A percentile compares a stretch with the other conserved stretches of the same genome.
Evolutionary conservation across 2,113 vertebrate species (phyloP).

Genomic region (Pachypanchax playfairii): DNA sequence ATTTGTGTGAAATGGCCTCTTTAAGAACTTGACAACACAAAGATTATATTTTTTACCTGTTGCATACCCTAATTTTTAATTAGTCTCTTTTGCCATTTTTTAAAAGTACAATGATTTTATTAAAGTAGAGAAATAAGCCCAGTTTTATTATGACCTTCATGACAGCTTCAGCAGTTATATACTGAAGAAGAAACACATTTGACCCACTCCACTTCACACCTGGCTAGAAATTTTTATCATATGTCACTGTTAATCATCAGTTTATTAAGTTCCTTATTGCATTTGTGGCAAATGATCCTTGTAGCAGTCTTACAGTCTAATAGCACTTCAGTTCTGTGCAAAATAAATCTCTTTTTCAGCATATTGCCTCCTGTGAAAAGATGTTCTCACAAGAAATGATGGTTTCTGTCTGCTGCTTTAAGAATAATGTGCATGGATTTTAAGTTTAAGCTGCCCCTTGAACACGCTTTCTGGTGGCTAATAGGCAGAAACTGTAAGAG

Average conservation of each 20-base stretch:
- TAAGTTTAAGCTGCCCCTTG: constrained; percentile 25
- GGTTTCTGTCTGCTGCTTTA: constrained; percentile 15
- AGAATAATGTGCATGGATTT: constrained; percentile 28
- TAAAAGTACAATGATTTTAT: too few relatives aligned
- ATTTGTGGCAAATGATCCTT: neutral
- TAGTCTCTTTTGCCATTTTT: too few relatives aligned
- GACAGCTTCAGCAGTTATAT: neutral
- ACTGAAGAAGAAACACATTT: neutral
- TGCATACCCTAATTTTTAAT: too few relatives aligned
- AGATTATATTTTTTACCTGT: too few relatives aligned
- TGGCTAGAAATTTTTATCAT: neutral
- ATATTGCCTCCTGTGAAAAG: neutral
- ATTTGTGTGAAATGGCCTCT: too few relatives aligned
- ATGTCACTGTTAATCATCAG: neutral
- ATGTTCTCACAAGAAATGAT: constrained; percentile 2
- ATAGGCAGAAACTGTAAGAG: constrained; percentile 3
- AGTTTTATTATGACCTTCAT: neutral
- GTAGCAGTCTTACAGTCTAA: neutral
- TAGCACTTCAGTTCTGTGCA: neutral
- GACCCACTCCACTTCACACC: neutral
- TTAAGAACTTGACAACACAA: too few relatives aligned
- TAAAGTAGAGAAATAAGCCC: too few relatives aligned
- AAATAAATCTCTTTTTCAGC: neutral
- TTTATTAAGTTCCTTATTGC: constrained; percentile 4
- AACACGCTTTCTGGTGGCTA: constrained; percentile 23